These are phyloP conservation scores for Cliona cf. orientalis DNA, from an alignment of 37 sponge, comb jelly and placozoan genomes.

Conservation along the genomic window DNA sequence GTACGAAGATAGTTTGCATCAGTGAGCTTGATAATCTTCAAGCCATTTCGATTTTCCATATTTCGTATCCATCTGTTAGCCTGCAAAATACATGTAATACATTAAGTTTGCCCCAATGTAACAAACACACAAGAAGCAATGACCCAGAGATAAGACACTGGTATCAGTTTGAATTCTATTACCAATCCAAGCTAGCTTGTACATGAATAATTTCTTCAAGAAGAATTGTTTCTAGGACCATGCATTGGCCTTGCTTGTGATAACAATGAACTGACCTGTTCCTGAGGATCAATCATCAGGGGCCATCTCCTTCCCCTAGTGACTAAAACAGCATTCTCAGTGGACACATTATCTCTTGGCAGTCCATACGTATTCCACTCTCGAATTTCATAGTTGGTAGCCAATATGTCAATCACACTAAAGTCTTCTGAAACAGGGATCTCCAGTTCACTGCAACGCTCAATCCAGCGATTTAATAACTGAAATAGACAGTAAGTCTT, in stretches of 20 bases:
- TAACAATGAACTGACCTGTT: slow-evolving; percentile 62
- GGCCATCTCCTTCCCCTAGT: slow-evolving; percentile 97
- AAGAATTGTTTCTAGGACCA: no score
- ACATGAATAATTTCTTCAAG: no score
- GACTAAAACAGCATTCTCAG: slow-evolving; percentile 97
- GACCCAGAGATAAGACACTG: neutral
- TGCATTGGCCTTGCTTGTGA: neutral
- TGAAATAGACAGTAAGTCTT: no score
- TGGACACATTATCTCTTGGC: slow-evolving; percentile 94
- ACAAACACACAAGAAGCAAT: neutral
- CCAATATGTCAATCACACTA: slow-evolving; percentile 64
- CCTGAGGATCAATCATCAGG: slow-evolving; percentile 99
- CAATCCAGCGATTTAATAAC: slow-evolving; percentile 87
- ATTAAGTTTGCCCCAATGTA: neutral
- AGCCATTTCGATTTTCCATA: slow-evolving; percentile 93
- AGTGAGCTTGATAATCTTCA: slow-evolving; percentile 96
- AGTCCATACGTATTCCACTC: slow-evolving; percentile 97
- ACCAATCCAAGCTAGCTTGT: no score
- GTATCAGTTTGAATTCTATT: neutral
- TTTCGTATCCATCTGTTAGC: slow-evolving; percentile 94
- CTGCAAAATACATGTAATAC: neutral
- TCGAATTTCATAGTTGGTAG: slow-evolving; percentile 94
- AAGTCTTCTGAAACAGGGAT: slow-evolving; percentile 93
- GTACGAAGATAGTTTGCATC: slow-evolving; percentile 97
- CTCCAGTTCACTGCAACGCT: slow-evolving; percentile 83